Evolutionary conservation across 2,888 invertebrate species (phyloP).

Genomic region (Muscina levida): DNA sequence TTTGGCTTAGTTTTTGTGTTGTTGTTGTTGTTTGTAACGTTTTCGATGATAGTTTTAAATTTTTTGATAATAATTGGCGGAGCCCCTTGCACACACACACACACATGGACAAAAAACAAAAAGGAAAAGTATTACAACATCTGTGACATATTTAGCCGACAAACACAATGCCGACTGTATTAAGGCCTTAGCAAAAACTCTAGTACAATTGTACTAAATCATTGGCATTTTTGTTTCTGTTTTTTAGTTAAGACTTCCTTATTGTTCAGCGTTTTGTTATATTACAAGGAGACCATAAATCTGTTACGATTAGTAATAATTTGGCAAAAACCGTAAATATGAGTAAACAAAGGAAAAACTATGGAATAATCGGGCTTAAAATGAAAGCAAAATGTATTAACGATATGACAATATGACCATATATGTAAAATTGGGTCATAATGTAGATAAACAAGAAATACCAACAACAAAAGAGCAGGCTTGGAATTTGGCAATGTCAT

Average conservation of each 20-base stretch:
- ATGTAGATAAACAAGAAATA: conserved; percentile 9
- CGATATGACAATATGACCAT: background rate
- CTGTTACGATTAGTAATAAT: conserved; percentile 33
- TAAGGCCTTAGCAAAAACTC: too few relatives aligned
- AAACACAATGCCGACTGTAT: background rate
- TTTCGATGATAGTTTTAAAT: conserved; percentile 52
- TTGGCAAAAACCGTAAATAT: background rate
- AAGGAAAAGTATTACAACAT: conserved; percentile 57
- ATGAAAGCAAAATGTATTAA: too few relatives aligned
- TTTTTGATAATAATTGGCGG: conserved; percentile 28
- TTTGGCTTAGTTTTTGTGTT: conserved; percentile 44
- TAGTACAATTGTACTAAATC: conserved; percentile 14
- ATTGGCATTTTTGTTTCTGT: conserved; percentile 38
- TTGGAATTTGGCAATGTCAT: too few relatives aligned
- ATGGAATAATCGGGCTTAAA: conserved; percentile 4
- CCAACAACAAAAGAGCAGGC: too few relatives aligned
- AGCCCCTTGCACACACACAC: background rate
- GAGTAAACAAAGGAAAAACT: too few relatives aligned
- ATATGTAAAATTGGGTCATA: conserved; percentile 2
- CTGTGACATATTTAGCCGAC: conserved; percentile 32
- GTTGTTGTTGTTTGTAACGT: too few relatives aligned
- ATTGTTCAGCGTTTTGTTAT: conserved; percentile 52
- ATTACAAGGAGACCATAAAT: conserved; percentile 51
- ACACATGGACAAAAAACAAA: too few relatives aligned
- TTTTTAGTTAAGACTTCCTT: conserved; percentile 59